phyloP scores from a whole-genome alignment of 1,140 invertebrate species.

The Drosophila suzukii region DNA sequence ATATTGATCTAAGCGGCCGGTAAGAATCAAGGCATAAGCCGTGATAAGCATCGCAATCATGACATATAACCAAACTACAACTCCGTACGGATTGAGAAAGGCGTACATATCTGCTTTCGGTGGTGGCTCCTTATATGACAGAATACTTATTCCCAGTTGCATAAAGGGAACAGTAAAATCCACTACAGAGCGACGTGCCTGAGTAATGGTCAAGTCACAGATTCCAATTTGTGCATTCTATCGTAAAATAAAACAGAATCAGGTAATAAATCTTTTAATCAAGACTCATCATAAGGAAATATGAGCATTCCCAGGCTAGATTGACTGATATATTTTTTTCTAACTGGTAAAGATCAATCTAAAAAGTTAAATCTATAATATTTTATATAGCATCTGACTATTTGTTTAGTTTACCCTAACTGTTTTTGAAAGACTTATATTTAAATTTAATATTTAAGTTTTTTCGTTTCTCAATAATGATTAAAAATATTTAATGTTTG shows the following conservation, averaged over 20 bases:
- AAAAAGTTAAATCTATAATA: no score
- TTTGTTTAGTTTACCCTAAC: no score
- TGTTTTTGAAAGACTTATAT: no score
- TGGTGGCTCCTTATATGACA: conserved; percentile 94
- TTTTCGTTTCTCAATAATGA: no score
- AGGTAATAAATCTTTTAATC: not conserved
- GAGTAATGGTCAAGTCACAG: conserved; percentile 95
- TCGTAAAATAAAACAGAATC: not conserved
- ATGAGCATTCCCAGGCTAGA: no score
- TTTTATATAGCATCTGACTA: no score
- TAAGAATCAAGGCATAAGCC: conserved; percentile 94
- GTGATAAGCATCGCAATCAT: conserved; percentile 95
- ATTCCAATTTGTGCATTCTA: conserved; percentile 95
- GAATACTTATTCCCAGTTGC: conserved; percentile 93
- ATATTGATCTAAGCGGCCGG: conserved; percentile 90
- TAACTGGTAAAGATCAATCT: no score
- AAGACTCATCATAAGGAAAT: no score
- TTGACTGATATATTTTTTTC: no score
- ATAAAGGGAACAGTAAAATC: conserved; percentile 97
- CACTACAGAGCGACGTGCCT: conserved; percentile 91
- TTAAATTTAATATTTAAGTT: no score
- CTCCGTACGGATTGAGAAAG: conserved; percentile 94
- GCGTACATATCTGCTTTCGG: conserved; percentile 95
- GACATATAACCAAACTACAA: conserved; percentile 98
- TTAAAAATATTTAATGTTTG: no score